phyloP scores from a whole-genome alignment of 2,888 invertebrate species.

The Nemotelus nigrinus region DNA sequence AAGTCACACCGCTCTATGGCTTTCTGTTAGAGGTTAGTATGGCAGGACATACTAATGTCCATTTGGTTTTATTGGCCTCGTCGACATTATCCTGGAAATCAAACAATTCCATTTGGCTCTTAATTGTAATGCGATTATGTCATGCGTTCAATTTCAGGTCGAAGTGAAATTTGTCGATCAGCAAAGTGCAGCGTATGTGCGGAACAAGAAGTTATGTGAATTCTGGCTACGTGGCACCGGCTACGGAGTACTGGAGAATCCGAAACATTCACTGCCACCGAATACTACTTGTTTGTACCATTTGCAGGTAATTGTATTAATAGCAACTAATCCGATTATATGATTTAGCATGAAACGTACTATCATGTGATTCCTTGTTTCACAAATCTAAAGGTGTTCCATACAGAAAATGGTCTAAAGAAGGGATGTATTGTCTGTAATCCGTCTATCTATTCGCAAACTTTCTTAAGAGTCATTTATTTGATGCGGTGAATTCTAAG shows the following conservation, averaged over 20 bases:
- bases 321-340: too few relatives aligned
- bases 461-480: too few relatives aligned
- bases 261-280: conserved; percentile 84
- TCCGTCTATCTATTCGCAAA: too few relatives aligned
- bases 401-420: too few relatives aligned
- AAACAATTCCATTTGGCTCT: neutral
- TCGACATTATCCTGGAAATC: neutral
- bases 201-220: conserved; percentile 84
- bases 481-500: too few relatives aligned
- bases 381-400: too few relatives aligned
- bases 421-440: too few relatives aligned
- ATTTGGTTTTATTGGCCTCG: neutral
- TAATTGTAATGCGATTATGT: neutral
- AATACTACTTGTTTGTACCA: conserved; percentile 91
- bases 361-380: too few relatives aligned
- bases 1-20: conserved; percentile 82
- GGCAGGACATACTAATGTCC: neutral
- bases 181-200: conserved; percentile 84
- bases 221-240: conserved; percentile 86
- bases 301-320: conserved; percentile 68
- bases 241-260: conserved; percentile 83
- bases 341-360: too few relatives aligned
- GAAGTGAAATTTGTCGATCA: conserved; percentile 87
- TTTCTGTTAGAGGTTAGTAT: conserved; percentile 84
- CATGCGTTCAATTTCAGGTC: conserved; percentile 58